These are phyloP conservation scores for Quiscalus mexicanus DNA, from an alignment of 2,113 vertebrate species.

Conservation along the genomic window DNA sequence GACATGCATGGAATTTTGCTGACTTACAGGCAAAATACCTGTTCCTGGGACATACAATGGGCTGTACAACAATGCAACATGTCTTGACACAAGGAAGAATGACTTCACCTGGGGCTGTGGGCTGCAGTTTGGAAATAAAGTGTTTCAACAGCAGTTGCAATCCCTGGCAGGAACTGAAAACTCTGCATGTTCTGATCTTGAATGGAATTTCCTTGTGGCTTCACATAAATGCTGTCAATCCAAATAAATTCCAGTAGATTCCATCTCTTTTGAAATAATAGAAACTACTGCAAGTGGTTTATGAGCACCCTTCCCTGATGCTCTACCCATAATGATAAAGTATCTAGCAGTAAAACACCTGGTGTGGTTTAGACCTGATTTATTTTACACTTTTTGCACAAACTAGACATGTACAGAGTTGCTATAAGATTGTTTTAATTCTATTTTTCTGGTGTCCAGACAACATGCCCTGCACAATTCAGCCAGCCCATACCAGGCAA, in stretches of 20 bases:
- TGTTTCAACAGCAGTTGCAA: constrained; percentile 10
- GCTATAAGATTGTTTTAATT: background rate
- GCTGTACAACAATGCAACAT: background rate
- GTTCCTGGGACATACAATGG: background rate
- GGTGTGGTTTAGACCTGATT: background rate
- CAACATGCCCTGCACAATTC: background rate
- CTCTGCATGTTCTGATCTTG: background rate
- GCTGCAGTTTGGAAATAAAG: constrained; percentile 11
- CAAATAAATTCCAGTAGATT: constrained; percentile 8
- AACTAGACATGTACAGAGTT: background rate
- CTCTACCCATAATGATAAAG: background rate
- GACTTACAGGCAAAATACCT: constrained; percentile 4
- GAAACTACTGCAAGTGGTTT: background rate
- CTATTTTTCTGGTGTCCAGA: background rate
- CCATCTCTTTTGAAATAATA: constrained; percentile 9
- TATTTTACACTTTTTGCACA: background rate
- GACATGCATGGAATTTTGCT: background rate
- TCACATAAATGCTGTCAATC: background rate
- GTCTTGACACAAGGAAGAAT: constrained; percentile 23
- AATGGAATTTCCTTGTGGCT: constrained; percentile 4
- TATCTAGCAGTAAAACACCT: background rate
- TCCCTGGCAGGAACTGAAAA: background rate
- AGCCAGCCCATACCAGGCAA: background rate
- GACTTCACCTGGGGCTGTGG: background rate
- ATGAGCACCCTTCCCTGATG: background rate